phyloP scores from a whole-genome alignment of 2,113 vertebrate genomes.

The Thryonomys swinderianus region DNA sequence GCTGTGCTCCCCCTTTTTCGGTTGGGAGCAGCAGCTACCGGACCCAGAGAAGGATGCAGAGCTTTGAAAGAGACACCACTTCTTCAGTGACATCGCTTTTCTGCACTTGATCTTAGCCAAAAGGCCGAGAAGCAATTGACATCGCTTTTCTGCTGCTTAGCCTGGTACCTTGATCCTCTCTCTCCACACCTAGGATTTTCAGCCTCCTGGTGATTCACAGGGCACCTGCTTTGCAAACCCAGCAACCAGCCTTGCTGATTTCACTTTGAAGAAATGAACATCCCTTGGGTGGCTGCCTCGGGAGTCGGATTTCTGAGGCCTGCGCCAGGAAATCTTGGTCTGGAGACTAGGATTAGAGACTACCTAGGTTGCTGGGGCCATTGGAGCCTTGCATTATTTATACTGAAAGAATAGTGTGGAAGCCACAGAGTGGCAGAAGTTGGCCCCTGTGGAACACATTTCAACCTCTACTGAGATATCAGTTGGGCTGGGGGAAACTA shows the following conservation, averaged over 20 bases:
- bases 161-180: no score
- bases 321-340: background rate
- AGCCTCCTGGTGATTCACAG: accelerated
- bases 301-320: background rate
- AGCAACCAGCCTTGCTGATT: background rate
- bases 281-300: accelerated
- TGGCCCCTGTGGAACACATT: accelerated
- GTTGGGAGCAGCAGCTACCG: background rate
- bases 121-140: no score
- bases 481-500: background rate
- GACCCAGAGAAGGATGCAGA: background rate
- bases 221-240: background rate
- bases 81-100: background rate
- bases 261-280: background rate
- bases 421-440: no score
- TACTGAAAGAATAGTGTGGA: accelerated
- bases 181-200: accelerated
- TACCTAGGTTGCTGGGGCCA: background rate
- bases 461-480: background rate
- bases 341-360: background rate
- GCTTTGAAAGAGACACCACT: background rate
- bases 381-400: background rate
- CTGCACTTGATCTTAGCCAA: no score
- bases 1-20: background rate
- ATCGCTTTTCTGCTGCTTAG: background rate